A percentile compares a stretch with the other conserved stretches of the same genome.
phyloP scores from a whole-genome alignment of 1,140 invertebrate genomes.

The Melanaphis sacchari region DNA sequence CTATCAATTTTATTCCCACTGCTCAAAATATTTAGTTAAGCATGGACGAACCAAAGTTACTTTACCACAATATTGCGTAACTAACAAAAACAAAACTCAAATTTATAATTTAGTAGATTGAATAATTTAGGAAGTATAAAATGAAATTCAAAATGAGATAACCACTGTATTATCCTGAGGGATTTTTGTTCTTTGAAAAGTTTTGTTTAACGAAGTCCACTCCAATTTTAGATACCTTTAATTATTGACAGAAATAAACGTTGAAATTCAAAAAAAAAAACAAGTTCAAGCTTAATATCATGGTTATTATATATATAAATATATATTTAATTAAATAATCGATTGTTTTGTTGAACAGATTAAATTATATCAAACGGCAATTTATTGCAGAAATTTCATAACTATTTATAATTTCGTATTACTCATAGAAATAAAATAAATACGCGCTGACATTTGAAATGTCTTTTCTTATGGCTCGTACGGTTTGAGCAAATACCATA shows the following conservation, averaged over 20 bases:
- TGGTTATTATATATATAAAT: background rate
- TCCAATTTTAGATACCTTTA: background rate
- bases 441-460: too few relatives aligned
- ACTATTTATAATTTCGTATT: too few relatives aligned
- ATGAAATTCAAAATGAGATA: background rate
- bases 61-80: background rate
- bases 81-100: background rate
- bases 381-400: too few relatives aligned
- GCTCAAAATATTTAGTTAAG: background rate
- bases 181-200: background rate
- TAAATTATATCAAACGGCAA: background rate
- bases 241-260: background rate
- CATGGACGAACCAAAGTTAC: background rate
- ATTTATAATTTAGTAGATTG: background rate
- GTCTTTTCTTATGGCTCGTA: too few relatives aligned
- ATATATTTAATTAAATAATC: background rate
- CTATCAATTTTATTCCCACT: background rate
- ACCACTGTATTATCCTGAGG: background rate
- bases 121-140: constrained; percentile 31
- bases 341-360: background rate
- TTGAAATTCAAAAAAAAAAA: background rate
- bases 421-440: too few relatives aligned
- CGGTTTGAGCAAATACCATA: too few relatives aligned
- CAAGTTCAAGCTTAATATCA: background rate
- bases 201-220: background rate